Evolutionary conservation across 2,113 vertebrate genomes (phyloP), one percentile per base, ranked within the genome.

Genomic region (Crotalus horridus): DNA sequence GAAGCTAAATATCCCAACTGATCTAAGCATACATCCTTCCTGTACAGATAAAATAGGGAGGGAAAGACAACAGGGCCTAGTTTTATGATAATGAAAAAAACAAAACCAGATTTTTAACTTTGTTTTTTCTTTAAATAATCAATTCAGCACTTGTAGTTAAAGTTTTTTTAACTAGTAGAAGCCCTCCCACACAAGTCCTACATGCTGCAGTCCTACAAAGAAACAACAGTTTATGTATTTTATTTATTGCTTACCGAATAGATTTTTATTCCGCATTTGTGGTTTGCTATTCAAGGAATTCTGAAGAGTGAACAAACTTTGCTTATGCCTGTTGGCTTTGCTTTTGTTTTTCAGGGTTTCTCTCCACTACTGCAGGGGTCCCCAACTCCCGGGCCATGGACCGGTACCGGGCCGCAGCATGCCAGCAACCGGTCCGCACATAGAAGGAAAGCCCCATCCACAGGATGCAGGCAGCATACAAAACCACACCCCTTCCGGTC

Each of bases 141-240:
- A 46, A 4, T 39, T 89, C 24, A 81, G 39, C 43, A 43, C 33
- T 20, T 43, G 21, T 17, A 43, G 11, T 58, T 58, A 48, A 26
- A 53, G 12, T 11, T 33, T 11, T 8, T 69, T 51, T 33, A 15
- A 46, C 43, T 15, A 24, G 46, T 29, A 51, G 43, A 86, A 43
- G 17, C 81, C 95, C 93, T 93, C 94, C 95, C 95, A 91, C 91
- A 46, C 53, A 53, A 23, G 56, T 8, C 24, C 74, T 58, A n/a
- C 55, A 94, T 53, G 20, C 23, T 87, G 95, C 90, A 95, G 74
- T 91, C 89, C 5, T 48, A 53, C 20, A 61, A 85, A 74, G 89
- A 20, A 94, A 54, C 93, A 95, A 55, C 92, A 64, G 3, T 24
- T 59, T 29, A 64, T 64, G 26, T 64, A 64, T 64, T 64, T 64